phyloP scores from a whole-genome alignment of 1,140 invertebrate genomes.

The Mya arenaria region DNA sequence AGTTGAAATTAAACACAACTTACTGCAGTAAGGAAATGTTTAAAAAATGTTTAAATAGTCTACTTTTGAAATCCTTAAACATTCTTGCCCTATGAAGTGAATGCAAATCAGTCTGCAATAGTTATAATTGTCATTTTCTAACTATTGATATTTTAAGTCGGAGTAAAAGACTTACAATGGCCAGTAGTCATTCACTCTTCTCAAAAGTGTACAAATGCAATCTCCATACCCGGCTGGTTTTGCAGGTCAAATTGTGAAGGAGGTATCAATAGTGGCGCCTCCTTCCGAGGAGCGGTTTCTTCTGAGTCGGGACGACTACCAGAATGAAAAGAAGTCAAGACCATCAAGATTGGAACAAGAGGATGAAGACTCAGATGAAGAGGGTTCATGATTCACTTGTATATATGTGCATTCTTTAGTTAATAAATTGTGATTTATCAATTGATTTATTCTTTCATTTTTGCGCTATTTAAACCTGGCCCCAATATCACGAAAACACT shows the following conservation, averaged over 20 bases:
- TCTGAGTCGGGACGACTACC: slow-evolving; percentile 59
- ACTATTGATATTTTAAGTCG: neutral
- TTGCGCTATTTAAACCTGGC: too few relatives aligned
- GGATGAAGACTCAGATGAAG: slow-evolving; percentile 58
- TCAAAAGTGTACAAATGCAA: neutral
- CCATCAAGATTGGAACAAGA: neutral
- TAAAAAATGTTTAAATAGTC: too few relatives aligned
- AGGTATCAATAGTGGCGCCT: slow-evolving; percentile 65
- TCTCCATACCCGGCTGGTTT: neutral
- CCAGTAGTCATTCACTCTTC: neutral
- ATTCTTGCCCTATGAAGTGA: too few relatives aligned
- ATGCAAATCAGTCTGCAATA: too few relatives aligned
- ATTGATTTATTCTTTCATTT: too few relatives aligned
- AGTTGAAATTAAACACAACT: too few relatives aligned
- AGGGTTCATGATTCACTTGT: too few relatives aligned
- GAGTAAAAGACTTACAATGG: neutral
- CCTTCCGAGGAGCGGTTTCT: slow-evolving; percentile 71
- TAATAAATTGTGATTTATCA: too few relatives aligned
- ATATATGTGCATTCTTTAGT: too few relatives aligned
- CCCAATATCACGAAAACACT: too few relatives aligned
- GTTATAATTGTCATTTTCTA: neutral
- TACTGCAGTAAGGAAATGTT: too few relatives aligned
- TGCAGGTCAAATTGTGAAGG: slow-evolving; percentile 68
- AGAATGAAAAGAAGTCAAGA: slow-evolving; percentile 49
- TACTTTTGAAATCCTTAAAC: too few relatives aligned